Percentiles rank a stretch among this genome's conserved stretches.
These are phyloP conservation scores for Clinocottus analis DNA, from an alignment of 2,113 vertebrate species.

Conservation along the genomic window DNA sequence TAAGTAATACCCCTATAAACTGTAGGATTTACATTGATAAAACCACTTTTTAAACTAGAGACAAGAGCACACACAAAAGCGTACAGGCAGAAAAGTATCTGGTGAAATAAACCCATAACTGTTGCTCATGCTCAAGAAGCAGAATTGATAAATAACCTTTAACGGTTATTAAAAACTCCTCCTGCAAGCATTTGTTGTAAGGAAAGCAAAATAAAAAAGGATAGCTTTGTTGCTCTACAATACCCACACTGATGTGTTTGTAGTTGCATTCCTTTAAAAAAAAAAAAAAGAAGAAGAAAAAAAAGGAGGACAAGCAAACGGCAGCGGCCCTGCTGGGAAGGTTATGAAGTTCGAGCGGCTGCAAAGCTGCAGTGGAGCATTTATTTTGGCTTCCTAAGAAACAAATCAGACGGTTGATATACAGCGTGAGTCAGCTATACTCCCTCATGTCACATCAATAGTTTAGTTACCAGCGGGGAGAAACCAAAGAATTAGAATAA, in stretches of 20 bases:
- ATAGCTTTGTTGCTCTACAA: background rate
- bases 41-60: background rate
- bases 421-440: slow-evolving; percentile 50
- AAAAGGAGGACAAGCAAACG: slow-evolving; percentile 34
- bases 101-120: slow-evolving; percentile 7
- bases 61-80: slow-evolving; percentile 1
- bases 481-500: slow-evolving; percentile 63
- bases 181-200: background rate
- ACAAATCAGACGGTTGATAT: slow-evolving; percentile 48
- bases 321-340: slow-evolving; percentile 41
- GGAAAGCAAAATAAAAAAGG: background rate
- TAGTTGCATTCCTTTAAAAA: slow-evolving; percentile 27
- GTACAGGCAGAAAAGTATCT: background rate
- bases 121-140: background rate
- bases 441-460: slow-evolving; percentile 58
- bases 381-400: slow-evolving; percentile 45
- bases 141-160: background rate
- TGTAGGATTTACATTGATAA: slow-evolving; percentile 6
- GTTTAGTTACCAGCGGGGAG: slow-evolving; percentile 55
- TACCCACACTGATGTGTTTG: slow-evolving; percentile 8
- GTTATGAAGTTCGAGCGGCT: slow-evolving; percentile 26
- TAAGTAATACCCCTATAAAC: background rate
- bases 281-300: too few relatives aligned
- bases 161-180: too few relatives aligned
- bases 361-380: slow-evolving; percentile 18